Evolutionary conservation across 2,113 vertebrate genomes (phyloP), one percentile per base, ranked within the genome.

Genomic region (Aegypius monachus): DNA sequence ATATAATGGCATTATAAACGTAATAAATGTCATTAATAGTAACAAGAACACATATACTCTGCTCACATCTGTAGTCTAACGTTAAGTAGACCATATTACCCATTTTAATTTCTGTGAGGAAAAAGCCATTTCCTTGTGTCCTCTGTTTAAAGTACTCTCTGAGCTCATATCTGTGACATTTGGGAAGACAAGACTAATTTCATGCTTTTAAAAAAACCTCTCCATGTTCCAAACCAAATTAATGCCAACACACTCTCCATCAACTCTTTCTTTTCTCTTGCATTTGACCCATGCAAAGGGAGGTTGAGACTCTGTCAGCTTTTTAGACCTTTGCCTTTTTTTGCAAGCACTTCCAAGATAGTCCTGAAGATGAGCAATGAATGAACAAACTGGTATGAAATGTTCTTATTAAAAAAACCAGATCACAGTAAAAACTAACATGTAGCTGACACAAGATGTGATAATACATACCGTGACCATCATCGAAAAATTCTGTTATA

Each of bases 401-500:
- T 20, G 17, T 42, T 82, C 36, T 43, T 62, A 68, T n/a, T 72
- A 19, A n/a, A 90, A 67, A 78, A 67, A 10, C 0, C 0, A 68
- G 1, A 62, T 20, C 32, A 70, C 13, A 86, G 20, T 23, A 80
- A 73, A n/a, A 80, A 32, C 14, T n/a, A 52, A 16, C 23, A 47
- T 1, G 10, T 11, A 90, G 62, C 38, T 72, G 67, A n/a, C 13
- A 48, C 16, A 16, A 61, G 6, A 31, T 77, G 42, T 53, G 72
- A 29, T 22, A 66, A 80, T 67, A 98, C 99, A 82, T 98, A 99
- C 99, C 99, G 11, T 99, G 99, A 86, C 99, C 99, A 31, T 99
- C 99, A 63, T 99, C 99, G 11, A 99, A 99, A 97, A 99, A 99
- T 93, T 99, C 99, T 0, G 99, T 99, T 97, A 99, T 99, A 81